Percentiles rank a stretch among this genome's conserved stretches.
Conservation (phyloP, 2,797 vertebrate genomes). For the Acrossocheilus wenchowensis region DNA sequence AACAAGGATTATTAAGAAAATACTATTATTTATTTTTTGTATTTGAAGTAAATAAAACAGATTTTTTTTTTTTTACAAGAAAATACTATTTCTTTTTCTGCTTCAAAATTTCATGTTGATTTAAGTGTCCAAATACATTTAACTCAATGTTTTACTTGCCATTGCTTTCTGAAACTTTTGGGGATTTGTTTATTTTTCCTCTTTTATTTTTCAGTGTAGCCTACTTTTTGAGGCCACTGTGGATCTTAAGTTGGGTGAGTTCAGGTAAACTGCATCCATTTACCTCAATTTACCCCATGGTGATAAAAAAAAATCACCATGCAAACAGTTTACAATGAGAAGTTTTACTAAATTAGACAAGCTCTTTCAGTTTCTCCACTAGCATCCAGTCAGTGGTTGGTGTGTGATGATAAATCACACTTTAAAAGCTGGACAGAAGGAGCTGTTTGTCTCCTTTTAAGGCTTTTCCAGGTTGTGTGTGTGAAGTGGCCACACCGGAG, state of each 20-base stretch:
- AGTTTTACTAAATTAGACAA: not conserved
- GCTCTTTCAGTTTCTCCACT: not conserved
- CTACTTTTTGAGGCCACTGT: not conserved
- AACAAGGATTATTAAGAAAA: not conserved
- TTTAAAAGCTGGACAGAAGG: constrained; percentile 9
- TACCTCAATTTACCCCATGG: not conserved
- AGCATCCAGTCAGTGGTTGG: not conserved
- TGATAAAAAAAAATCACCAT: not conserved
- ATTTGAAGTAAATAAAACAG: not conserved
- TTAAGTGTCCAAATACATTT: not conserved
- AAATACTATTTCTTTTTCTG: too few species aligned
- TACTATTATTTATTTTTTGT: not conserved
- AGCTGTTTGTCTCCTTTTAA: constrained; percentile 21
- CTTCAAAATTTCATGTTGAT: not conserved
- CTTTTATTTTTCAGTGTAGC: not conserved
- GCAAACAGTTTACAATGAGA: not conserved
- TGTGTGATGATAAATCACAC: not conserved
- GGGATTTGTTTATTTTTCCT: too few species aligned
- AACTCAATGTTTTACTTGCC: not conserved
- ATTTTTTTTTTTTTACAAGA: too few species aligned
- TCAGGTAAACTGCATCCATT: not conserved
- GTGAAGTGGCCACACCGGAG: constrained; percentile 26
- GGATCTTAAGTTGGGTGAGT: not conserved
- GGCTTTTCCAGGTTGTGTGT: not conserved
- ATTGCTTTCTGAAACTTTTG: not conserved